A percentile compares a stretch with the other conserved stretches of the same genome.
phyloP scores from a whole-genome alignment of 2,113 vertebrate genomes.

The Tricholaema leucomelas region DNA sequence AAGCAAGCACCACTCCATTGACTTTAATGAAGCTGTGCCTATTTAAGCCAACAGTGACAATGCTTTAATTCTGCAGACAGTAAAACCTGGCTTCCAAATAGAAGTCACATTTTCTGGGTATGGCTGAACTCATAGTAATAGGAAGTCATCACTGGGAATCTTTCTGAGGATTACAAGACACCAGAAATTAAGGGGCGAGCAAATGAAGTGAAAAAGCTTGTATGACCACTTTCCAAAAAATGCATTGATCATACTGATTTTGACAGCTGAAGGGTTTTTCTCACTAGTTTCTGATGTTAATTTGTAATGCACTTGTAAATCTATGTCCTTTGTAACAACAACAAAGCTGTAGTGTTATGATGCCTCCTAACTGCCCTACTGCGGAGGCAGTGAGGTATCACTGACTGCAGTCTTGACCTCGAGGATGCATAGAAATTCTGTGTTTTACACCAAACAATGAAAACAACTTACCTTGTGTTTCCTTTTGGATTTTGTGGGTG shows the following conservation, averaged over 20 bases:
- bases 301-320: background rate
- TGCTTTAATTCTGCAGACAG: background rate
- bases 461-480: constrained; percentile 88
- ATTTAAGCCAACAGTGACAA: constrained; percentile 10
- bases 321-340: background rate
- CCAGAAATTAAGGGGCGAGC: background rate
- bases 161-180: background rate
- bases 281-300: background rate
- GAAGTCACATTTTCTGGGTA: background rate
- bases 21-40: constrained; percentile 3
- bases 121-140: background rate
- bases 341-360: background rate
- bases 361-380: background rate
- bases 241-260: background rate
- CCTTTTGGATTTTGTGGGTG: constrained; percentile 87
- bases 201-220: background rate
- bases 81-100: background rate
- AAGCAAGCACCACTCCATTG: background rate
- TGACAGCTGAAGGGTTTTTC: background rate
- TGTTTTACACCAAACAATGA: background rate
- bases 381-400: background rate
- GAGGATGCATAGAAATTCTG: background rate
- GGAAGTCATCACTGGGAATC: background rate
- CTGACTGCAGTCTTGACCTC: background rate
- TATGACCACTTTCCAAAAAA: background rate